These are phyloP conservation scores for Netelia inedita DNA, from an alignment of 2,888 invertebrate genomes.

Conservation along the genomic window DNA sequence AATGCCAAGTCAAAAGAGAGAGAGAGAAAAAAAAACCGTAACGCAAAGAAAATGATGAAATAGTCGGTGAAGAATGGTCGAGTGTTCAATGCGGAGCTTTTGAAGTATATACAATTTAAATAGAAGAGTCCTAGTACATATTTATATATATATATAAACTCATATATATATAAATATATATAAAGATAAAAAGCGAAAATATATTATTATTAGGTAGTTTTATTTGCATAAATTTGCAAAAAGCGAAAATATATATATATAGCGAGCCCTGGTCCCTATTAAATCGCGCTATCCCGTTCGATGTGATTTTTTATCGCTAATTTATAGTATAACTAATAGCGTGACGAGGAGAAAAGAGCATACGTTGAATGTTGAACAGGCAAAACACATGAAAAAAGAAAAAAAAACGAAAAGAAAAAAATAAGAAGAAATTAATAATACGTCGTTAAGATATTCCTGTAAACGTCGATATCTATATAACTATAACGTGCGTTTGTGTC, in stretches of 20 bases:
- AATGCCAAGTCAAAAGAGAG: slow-evolving; percentile 16
- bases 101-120: slow-evolving; percentile 61
- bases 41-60: slow-evolving; percentile 15
- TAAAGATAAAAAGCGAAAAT: slow-evolving; percentile 31
- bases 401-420: slow-evolving; percentile 55
- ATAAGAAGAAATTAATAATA: slow-evolving; percentile 70
- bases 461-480: slow-evolving; percentile 67
- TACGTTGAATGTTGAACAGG: slow-evolving; percentile 73
- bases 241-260: slow-evolving; percentile 46
- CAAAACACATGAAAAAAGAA: slow-evolving; percentile 56
- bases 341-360: slow-evolving; percentile 68
- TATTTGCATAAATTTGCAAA: no score
- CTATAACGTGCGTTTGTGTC: slow-evolving; percentile 74
- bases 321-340: slow-evolving; percentile 74
- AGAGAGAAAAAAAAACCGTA: neutral
- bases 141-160: slow-evolving; percentile 46
- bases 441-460: slow-evolving; percentile 73
- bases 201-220: no score
- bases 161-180: slow-evolving; percentile 46
- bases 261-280: slow-evolving; percentile 67
- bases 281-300: slow-evolving; percentile 75
- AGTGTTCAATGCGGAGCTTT: slow-evolving; percentile 63
- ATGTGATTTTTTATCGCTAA: slow-evolving; percentile 79
- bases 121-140: slow-evolving; percentile 42
- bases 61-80: slow-evolving; percentile 16